Evolutionary conservation across 2,888 invertebrate species (phyloP).

Genomic region (Gastracanthus pulcherrimus): DNA sequence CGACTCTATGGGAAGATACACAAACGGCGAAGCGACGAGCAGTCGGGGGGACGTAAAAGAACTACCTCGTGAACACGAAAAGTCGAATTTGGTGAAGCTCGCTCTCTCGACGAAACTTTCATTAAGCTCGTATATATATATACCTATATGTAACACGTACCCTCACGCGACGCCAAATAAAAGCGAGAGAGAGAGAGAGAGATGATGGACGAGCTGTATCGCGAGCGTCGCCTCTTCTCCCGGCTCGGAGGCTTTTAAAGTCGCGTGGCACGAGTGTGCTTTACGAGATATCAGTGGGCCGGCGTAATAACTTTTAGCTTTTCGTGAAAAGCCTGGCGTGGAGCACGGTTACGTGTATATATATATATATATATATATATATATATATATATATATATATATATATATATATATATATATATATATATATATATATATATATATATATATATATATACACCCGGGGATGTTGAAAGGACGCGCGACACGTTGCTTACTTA

Average conservation of each 20-base stretch:
- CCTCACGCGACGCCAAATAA: no score
- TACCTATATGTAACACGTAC: neutral
- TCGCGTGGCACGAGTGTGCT: neutral
- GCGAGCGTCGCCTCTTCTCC: no score
- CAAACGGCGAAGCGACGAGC: no score
- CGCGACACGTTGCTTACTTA: neutral
- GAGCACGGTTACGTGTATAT: neutral
- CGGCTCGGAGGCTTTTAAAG: slow-evolving; percentile 15
- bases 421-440: neutral
- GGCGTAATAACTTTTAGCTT: slow-evolving; percentile 33
- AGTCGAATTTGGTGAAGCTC: no score
- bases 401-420: neutral
- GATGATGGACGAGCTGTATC: neutral
- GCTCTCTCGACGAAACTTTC: neutral
- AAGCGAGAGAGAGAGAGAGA: no score
- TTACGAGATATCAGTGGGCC: slow-evolving; percentile 28
- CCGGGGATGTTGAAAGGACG: neutral
- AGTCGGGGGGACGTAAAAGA: no score
- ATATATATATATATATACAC: neutral
- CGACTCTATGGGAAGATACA: neutral
- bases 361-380: neutral
- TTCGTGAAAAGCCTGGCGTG: neutral
- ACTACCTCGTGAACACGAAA: no score
- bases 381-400: neutral
- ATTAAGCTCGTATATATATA: slow-evolving; percentile 7